Evolutionary conservation across 2,888 invertebrate species (phyloP), one percentile per base, ranked within the genome.

Genomic region (Drepanosiphum platanoidis): DNA sequence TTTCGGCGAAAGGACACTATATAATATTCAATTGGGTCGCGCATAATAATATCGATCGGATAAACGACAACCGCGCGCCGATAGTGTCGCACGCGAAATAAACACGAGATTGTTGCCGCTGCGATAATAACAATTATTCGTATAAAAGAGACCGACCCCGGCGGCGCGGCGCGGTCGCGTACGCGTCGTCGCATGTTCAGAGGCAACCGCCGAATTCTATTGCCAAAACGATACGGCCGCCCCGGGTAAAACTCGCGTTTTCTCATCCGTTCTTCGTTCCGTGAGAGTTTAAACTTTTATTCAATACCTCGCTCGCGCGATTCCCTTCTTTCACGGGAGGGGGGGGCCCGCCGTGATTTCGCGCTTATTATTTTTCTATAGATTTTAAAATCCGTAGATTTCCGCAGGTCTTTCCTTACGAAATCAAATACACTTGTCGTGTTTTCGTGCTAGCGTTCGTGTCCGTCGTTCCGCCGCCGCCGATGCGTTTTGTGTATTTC

Each of bases 11-110:
- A 3, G 22, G 18, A 18, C 52, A 52, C 5, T 7, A 52, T 70
- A 15, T 75, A 58, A 3, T 32, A 78, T 78, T 78, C 39, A 64
- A 78, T 61, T 39, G 18, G 39, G 78, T 78, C 30, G 39, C 36
- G 36, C 15, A 74, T 46, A 27, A 30, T 22, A 46, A 74, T 74
- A 78, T 78, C n/a, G 78, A 64, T 78, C 30, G 4, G 52, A n/a
- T n/a, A n/a, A n/a, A 52, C 18, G 22, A 3, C 52, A 18, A 18
- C 34, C 2, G 13, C n/a, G 13, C 4, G 42, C 18, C 13, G 15
- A 58, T 75, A n/a, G 34, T 75, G 52, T 34, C 46, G 30, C 52
- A 74, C 15, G 34, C 34, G 75, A 52, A 75, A 34, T 58, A 74
- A 74, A 52, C 36, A 71, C 39, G 27, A 71, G 27, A 71, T 39